Evolutionary conservation across 2,113 vertebrate genomes (phyloP).

Genomic region (Romanogobio albipinnatus): DNA sequence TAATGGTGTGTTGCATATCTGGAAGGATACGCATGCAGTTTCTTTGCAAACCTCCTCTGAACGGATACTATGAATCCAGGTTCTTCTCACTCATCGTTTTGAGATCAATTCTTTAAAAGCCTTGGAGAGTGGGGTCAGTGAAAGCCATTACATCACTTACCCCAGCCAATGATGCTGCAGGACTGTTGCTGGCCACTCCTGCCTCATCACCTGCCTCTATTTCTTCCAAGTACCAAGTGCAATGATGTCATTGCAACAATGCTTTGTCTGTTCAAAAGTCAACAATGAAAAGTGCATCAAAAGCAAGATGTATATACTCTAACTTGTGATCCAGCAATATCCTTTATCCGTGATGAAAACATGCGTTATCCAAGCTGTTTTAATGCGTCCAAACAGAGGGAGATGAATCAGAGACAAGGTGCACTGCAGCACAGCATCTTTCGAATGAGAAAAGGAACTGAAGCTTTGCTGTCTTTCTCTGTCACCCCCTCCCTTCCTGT

Average conservation of each 20-base stretch:
- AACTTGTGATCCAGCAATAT: neutral
- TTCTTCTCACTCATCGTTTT: slow-evolving; percentile 65
- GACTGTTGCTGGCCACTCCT: slow-evolving; percentile 89
- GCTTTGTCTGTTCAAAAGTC: slow-evolving; percentile 15
- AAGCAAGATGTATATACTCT: neutral
- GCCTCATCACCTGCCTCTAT: slow-evolving; percentile 71
- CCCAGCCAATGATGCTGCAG: slow-evolving; percentile 92
- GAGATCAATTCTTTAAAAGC: slow-evolving; percentile 20
- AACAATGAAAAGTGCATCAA: slow-evolving; percentile 14
- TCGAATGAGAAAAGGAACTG: slow-evolving; percentile 55
- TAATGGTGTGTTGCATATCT: slow-evolving; percentile 80
- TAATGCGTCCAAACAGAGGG: neutral
- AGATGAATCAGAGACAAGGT: slow-evolving; percentile 18
- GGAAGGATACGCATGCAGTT: neutral
- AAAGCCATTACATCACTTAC: slow-evolving; percentile 97
- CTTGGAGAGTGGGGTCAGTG: slow-evolving; percentile 71
- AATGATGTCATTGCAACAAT: slow-evolving; percentile 77
- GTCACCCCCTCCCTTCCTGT: slow-evolving; percentile 50
- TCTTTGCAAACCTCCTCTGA: neutral
- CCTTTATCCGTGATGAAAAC: neutral
- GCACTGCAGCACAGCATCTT: slow-evolving; percentile 54
- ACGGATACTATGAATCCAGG: slow-evolving; percentile 44
- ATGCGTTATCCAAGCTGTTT: neutral
- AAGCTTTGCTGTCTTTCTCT: slow-evolving; percentile 57
- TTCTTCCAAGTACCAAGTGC: slow-evolving; percentile 76